Evolutionary conservation across 1,140 invertebrate species (phyloP).

Genomic region (Maconellicoccus hirsutus): DNA sequence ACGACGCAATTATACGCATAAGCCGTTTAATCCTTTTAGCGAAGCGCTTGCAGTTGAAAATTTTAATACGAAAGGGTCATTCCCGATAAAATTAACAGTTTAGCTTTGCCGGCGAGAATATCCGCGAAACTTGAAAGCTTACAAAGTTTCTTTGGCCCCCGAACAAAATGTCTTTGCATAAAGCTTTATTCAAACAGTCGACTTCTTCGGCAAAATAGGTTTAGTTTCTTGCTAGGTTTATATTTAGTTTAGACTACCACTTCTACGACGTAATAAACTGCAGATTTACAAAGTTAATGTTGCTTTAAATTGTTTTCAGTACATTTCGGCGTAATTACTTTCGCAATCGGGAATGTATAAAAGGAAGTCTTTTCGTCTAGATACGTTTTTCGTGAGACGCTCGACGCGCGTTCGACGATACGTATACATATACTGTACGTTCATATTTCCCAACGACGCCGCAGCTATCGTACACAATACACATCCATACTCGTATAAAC

Average conservation of each 20-base stretch:
- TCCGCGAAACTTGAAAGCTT: slow-evolving; percentile 4
- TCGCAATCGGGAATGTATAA: neutral
- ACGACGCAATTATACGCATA: neutral
- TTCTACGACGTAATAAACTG: slow-evolving; percentile 8
- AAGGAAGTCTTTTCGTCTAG: no score
- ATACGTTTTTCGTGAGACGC: no score
- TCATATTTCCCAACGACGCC: neutral
- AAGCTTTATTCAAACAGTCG: neutral
- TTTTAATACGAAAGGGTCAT: slow-evolving; percentile 4
- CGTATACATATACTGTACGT: neutral
- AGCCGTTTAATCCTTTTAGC: neutral
- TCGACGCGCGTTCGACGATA: no score
- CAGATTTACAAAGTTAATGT: slow-evolving; percentile 9
- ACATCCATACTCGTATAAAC: no score
- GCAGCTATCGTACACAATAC: no score
- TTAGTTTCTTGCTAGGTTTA: neutral
- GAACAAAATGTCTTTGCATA: slow-evolving; percentile 4
- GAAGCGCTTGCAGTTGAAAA: neutral
- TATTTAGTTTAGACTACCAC: neutral
- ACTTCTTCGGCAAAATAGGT: neutral
- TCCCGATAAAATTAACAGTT: neutral
- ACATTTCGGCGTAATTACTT: slow-evolving; percentile 8
- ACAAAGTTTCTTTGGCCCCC: neutral
- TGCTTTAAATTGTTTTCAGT: slow-evolving; percentile 5
- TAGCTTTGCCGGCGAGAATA: neutral